Evolutionary conservation across 2,113 vertebrate species (phyloP), one percentile per base, ranked within the genome.

Genomic region (Psophia crepitans): DNA sequence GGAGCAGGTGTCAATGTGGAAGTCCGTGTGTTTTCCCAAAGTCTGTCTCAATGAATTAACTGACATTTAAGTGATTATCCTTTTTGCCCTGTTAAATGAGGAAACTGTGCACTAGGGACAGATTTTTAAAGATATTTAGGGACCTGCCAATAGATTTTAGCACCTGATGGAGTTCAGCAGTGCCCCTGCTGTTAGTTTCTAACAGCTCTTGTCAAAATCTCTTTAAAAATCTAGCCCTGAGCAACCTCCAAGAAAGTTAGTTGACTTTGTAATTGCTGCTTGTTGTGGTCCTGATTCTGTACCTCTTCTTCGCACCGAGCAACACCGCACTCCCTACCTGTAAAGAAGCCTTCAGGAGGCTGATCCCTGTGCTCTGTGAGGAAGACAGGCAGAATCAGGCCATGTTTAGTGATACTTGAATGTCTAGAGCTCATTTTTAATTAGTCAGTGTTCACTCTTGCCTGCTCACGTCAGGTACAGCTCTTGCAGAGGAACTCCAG

Each of bases 351-450:
- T 66, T 51, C 35, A 75, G 48, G 83, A 71, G 14, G 35, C 30
- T 70, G 53, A 87, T 32, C 12, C 39, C 41, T 37, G 60, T 2
- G 6, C 68, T 90, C 65, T 90, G 76, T 0, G 0, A 85, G 56
- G 56, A 77, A 94, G 93, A 92, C 43, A 68, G 71, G n/a, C 66
- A 97, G 90, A 95, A 94, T 76, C 73, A 80, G 85, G 30, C 32
- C 48, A 37, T 8, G 3, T 56, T 61, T 74, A 88, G 68, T 43
- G 83, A 97, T 94, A 97, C 90, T 97, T 97, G 94, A 98, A 97
- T 90, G 37, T 97, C 96, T 88, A 94, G 63, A 91, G 65, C 37
- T 97, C 32, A 65, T 68, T 94, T 95, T 87, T 69, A 69, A 44
- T 74, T 93, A 86, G 44, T 43, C 33, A 35, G 60, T 90, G 81